phyloP scores from a whole-genome alignment of 2,113 vertebrate species.

The Leptodactylus fuscus region DNA sequence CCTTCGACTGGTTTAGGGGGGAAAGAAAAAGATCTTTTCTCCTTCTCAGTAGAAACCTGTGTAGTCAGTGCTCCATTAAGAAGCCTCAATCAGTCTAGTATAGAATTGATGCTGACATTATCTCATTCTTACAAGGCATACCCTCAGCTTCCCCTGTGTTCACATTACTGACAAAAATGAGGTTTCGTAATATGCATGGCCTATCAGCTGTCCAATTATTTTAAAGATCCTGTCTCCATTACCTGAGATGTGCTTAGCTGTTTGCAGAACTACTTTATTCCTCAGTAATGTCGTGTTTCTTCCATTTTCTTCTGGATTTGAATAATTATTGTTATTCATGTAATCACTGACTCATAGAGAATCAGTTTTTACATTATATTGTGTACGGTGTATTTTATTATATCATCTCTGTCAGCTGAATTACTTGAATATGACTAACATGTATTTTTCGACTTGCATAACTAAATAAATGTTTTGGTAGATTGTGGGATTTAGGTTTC shows the following conservation, averaged over 20 bases:
- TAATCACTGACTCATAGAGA: neutral
- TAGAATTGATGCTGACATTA: neutral
- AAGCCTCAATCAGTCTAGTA: neutral
- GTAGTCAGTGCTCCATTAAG: constrained; percentile 21
- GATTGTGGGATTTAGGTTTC: neutral
- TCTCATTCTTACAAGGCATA: constrained; percentile 22
- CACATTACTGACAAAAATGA: constrained; percentile 23
- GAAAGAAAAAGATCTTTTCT: neutral
- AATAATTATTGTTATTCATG: neutral
- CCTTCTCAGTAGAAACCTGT: neutral
- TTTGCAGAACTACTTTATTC: neutral
- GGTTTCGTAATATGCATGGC: neutral
- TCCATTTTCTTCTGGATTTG: neutral
- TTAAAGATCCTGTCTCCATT: constrained; percentile 9
- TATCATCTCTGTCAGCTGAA: no score
- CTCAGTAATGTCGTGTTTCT: neutral
- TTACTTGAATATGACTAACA: no score
- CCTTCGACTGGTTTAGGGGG: neutral
- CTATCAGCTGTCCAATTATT: constrained; percentile 43
- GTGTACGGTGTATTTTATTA: neutral
- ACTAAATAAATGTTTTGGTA: neutral
- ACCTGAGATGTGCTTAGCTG: neutral
- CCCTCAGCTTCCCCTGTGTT: constrained; percentile 22
- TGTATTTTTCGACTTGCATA: no score
- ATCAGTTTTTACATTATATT: neutral